These are phyloP conservation scores for Cyprinus carpio DNA, from an alignment of 2,113 vertebrate genomes.

Conservation along the genomic window DNA sequence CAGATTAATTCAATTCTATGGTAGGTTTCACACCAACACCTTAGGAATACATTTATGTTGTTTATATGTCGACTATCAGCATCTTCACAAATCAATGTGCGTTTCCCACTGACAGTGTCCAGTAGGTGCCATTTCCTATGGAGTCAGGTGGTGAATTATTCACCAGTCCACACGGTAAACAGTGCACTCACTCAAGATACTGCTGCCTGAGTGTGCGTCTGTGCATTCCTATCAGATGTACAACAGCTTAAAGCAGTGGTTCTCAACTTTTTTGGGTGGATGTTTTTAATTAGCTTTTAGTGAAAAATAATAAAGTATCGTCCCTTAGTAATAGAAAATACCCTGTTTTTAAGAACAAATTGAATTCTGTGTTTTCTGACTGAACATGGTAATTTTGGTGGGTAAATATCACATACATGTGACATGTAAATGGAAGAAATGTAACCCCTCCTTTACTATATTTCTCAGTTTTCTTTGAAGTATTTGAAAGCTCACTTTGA, in stretches of 20 bases:
- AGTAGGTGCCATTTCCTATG: conserved; percentile 54
- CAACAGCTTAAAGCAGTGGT: neutral
- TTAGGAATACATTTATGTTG: conserved; percentile 26
- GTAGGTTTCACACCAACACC: neutral
- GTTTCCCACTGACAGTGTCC: conserved; percentile 52
- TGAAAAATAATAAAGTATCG: no score
- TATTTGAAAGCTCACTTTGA: no score
- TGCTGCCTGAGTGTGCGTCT: neutral
- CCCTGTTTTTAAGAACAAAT: no score
- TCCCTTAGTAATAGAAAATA: no score
- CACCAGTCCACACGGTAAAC: conserved; percentile 7
- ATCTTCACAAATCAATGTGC: conserved; percentile 41
- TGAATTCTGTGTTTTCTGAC: no score
- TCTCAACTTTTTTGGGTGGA: no score
- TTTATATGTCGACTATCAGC: conserved; percentile 22
- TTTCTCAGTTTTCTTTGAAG: no score
- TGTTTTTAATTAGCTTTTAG: no score
- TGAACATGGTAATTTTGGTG: no score
- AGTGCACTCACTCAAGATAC: neutral
- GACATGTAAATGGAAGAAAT: no score
- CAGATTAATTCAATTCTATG: neutral
- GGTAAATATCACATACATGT: no score
- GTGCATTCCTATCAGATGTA: conserved; percentile 16
- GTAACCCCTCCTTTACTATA: no score
- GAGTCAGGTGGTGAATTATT: conserved; percentile 57